Base-by-base conservation (phyloP, 1,140 invertebrate species). In the Drosophila suzukii region DNA sequence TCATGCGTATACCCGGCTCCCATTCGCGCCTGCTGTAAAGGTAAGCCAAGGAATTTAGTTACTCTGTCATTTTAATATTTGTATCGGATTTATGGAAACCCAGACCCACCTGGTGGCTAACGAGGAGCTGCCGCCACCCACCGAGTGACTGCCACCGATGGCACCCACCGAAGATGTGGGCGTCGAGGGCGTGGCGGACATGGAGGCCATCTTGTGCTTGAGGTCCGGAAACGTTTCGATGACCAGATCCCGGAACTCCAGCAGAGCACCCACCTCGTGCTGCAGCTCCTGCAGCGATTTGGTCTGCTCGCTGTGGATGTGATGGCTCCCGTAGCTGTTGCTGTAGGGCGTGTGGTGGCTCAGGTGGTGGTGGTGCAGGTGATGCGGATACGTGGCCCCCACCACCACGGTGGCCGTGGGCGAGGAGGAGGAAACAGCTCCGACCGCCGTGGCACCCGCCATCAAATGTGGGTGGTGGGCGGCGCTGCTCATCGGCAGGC, bases 201-300 rank as follows among this genome's bases (percentile, higher is more conserved):
- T 93, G n/a, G 93, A 93, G 38, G 94, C 93, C 95, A 97, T 95
- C 94, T 97, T 97, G 82, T 95, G 95, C 89, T 96, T 95, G 86
- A 97, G 94, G 93, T 97, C 97, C 75, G 97, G 97, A 93, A 97
- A 97, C 72, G 96, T 96, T 94, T 97, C 96, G 94, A 97, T 97
- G 94, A 97, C 96, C 94, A 97, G 94, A 93, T 97, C 96, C 93
- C 97, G 95, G 92, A 97, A 97, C 93, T 97, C 96, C 92, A 97
- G 94, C 65, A 97, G 93, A 68, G 96, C 96, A 50, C 96, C 96
- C 93, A 97, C 97, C 93, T 97, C 96, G 96, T 97, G 96, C 95
- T 97, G 96, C 91, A 97, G 94, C 94, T 97, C 97, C 94, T 92
- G 92, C 78, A 92, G 78, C 65, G 92, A 92, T 68, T 92, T 92